Percentiles rank a stretch among this genome's conserved stretches.
phyloP scores from a whole-genome alignment of 2,113 vertebrate species.

The Proteles cristata region DNA sequence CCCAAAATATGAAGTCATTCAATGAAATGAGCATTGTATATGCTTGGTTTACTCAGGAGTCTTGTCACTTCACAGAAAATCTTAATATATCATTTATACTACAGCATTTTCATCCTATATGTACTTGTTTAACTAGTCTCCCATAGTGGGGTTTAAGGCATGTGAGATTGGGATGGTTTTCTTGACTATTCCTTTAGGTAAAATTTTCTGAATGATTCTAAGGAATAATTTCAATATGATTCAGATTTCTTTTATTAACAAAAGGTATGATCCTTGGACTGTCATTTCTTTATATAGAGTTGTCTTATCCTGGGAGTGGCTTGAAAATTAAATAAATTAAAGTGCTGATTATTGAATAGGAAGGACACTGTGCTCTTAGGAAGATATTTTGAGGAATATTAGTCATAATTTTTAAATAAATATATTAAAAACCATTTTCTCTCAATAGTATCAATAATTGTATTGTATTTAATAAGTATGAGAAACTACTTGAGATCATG shows the following conservation, averaged over 20 bases:
- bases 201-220: constrained; percentile 29
- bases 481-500: not conserved
- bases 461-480: not conserved
- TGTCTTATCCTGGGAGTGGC: not conserved
- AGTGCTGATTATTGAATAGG: not conserved
- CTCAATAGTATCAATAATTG: not conserved
- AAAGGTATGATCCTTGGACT: not conserved
- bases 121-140: not conserved
- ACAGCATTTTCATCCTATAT: not conserved
- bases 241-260: constrained; percentile 11
- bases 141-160: not conserved
- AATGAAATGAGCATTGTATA: not conserved
- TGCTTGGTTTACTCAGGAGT: not conserved
- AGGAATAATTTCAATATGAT: not conserved
- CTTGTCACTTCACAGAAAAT: not conserved
- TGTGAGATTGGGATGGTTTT: not conserved
- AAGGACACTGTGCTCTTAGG: not conserved
- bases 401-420: constrained; percentile 2
- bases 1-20: not conserved
- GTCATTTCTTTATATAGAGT: not conserved
- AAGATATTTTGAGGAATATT: not conserved
- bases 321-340: constrained; percentile 42
- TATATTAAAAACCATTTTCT: constrained; percentile 29
- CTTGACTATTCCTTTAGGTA: not conserved
- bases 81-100: not conserved